A percentile compares a stretch with the other conserved stretches of the same genome.
phyloP scores from a whole-genome alignment of 2,888 invertebrate genomes.

The Thera obeliscata region DNA sequence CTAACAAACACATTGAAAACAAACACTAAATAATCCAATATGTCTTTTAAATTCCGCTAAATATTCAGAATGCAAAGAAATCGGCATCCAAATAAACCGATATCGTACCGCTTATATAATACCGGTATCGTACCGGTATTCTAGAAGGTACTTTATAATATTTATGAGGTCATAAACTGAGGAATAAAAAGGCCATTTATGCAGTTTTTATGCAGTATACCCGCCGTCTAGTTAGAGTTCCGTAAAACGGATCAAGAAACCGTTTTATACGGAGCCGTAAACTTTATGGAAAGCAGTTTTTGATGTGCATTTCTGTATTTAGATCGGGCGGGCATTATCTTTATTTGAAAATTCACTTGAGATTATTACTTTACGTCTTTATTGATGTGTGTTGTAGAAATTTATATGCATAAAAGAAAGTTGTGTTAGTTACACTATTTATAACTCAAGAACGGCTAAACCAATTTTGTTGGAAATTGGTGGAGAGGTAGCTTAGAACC shows the following conservation, averaged over 20 bases:
- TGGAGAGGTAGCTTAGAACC: no score
- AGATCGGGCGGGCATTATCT: slow-evolving; percentile 7
- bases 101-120: slow-evolving; percentile 18
- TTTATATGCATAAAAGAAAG: no score
- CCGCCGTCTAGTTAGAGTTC: slow-evolving; percentile 34
- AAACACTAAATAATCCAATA: slow-evolving; percentile 2
- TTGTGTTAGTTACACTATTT: no score
- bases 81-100: slow-evolving; percentile 26
- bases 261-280: slow-evolving; percentile 28
- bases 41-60: slow-evolving; percentile 11
- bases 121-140: slow-evolving; percentile 34
- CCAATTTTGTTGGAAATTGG: no score
- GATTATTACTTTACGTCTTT: not conserved
- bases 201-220: slow-evolving; percentile 56
- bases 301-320: slow-evolving; percentile 20
- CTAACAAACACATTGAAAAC: not conserved
- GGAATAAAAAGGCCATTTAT: slow-evolving; percentile 55
- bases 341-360: not conserved
- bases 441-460: no score
- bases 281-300: slow-evolving; percentile 24
- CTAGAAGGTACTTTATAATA: slow-evolving; percentile 45
- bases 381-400: no score
- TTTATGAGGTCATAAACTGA: slow-evolving; percentile 56
- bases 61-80: slow-evolving; percentile 8
- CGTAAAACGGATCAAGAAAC: slow-evolving; percentile 22